phyloP scores from a whole-genome alignment of 2,888 invertebrate species.

The Himalopsyche tibetana region DNA sequence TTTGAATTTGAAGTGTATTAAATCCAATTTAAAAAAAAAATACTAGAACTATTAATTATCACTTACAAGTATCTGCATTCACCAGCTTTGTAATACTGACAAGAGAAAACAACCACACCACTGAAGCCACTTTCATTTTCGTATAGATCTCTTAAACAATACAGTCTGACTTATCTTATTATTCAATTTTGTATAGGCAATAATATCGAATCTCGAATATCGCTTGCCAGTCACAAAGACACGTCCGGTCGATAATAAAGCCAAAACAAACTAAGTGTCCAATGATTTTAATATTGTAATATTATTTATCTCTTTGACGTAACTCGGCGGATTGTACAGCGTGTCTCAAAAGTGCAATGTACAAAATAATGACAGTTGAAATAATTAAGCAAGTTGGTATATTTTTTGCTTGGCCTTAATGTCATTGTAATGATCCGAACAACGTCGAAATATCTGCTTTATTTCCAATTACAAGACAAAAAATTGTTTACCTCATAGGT shows the following conservation, averaged over 20 bases:
- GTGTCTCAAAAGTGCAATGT: not conserved
- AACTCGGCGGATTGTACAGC: not conserved
- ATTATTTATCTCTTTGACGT: not conserved
- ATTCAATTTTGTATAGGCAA: not conserved
- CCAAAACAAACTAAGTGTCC: constrained; percentile 13
- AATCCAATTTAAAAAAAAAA: no score
- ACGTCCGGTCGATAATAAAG: not conserved
- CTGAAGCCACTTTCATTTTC: not conserved
- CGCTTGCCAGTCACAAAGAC: not conserved
- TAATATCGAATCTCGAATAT: not conserved
- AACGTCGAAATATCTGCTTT: not conserved
- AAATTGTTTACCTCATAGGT: no score
- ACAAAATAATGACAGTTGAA: not conserved
- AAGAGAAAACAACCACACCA: not conserved
- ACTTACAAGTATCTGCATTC: not conserved
- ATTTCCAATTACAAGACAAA: not conserved
- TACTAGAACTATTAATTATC: not conserved
- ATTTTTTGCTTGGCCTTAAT: not conserved
- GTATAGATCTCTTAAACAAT: not conserved
- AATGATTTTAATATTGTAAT: not conserved
- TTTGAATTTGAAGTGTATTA: no score
- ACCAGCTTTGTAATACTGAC: not conserved
- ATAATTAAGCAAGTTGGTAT: not conserved
- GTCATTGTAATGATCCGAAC: not conserved
- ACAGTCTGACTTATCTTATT: not conserved